Evolutionary conservation across 2,113 vertebrate species (phyloP), one percentile per base, ranked within the genome.

Genomic region (Pholis gunnellus): DNA sequence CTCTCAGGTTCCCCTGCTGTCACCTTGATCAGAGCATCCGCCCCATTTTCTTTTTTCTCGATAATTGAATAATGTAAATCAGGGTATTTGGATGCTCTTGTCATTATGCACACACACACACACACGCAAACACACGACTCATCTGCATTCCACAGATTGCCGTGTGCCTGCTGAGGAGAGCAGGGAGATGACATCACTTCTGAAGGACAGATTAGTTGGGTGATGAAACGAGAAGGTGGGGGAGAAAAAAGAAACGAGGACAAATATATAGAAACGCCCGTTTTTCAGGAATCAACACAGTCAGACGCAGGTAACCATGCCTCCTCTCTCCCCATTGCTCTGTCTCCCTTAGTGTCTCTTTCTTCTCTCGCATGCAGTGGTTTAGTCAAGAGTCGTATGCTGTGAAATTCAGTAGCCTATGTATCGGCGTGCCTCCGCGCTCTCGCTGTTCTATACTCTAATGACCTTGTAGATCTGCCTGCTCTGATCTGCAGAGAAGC

Each of bases 391-490:
- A 44, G 25, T 69, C 10, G 36, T 40, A 38, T 67, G 74, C 78
- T 69, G 63, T 82, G 78, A 59, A 75, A 88, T 86, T 87, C 75
- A 61, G 88, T 79, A 52, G 50, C 50, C 8, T 22, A 84, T 86
- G 85, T 82, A 79, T 86, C 78, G 1, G 65, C 64, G 75, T 65
- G 83, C 69, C 56, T 88, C 81, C 65, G 75, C 18, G 63, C 76
- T 75, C 80, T 22, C 29, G 13, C 88, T 83, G 78, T 54, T 80
- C 85, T 79, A 81, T 86, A 86, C 77, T 88, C 89, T 84, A 87
- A 92, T 90, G 92, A 92, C 93, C 91, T 93, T 92, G 89, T 90
- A 88, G 82, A 84, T 87, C 78, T 84, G 89, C 82, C 69, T 57
- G 83, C 84, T 89, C 86, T 87, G 89, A 92, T 92, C 91, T 87